Conservation (phyloP, 2,888 invertebrate genomes). For the Lepidocyrtinus sp. region DNA sequence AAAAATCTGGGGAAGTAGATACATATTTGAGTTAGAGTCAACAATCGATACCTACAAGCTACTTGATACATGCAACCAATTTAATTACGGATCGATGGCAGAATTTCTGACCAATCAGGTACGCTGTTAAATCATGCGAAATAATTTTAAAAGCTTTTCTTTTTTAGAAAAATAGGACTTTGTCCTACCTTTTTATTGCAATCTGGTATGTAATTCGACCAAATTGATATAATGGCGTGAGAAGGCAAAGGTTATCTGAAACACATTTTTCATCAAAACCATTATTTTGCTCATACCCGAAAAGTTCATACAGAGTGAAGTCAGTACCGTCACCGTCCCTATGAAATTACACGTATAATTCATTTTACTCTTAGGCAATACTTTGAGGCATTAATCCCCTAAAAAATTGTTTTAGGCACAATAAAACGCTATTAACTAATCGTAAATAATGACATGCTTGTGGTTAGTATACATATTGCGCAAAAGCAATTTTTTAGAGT, state of each 20-base stretch:
- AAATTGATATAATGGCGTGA: constrained; percentile 35
- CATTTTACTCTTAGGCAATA: not conserved
- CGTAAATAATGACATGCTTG: constrained; percentile 32
- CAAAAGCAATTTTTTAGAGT: constrained; percentile 17
- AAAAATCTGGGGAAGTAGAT: too few relatives aligned
- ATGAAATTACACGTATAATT: too few relatives aligned
- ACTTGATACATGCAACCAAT: too few relatives aligned
- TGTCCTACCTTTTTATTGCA: not conserved
- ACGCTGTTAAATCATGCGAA: too few relatives aligned
- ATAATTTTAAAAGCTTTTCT: too few relatives aligned
- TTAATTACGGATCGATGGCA: too few relatives aligned
- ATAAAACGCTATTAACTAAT: not conserved
- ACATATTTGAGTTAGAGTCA: too few relatives aligned
- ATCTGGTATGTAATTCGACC: not conserved
- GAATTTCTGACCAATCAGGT: constrained; percentile 27
- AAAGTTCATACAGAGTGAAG: not conserved
- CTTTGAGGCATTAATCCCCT: too few relatives aligned
- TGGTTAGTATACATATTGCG: constrained; percentile 35
- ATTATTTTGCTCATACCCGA: not conserved
- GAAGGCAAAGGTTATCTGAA: constrained; percentile 46
- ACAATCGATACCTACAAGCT: too few relatives aligned
- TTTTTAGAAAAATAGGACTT: not conserved
- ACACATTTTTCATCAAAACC: constrained; percentile 33
- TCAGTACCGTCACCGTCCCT: not conserved
- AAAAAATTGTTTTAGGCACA: not conserved